Percentiles rank a stretch among this genome's conserved stretches.
Evolutionary conservation across 92 coral and sea anemone genomes (phyloP).

Genomic region (Porites cylindrica): DNA sequence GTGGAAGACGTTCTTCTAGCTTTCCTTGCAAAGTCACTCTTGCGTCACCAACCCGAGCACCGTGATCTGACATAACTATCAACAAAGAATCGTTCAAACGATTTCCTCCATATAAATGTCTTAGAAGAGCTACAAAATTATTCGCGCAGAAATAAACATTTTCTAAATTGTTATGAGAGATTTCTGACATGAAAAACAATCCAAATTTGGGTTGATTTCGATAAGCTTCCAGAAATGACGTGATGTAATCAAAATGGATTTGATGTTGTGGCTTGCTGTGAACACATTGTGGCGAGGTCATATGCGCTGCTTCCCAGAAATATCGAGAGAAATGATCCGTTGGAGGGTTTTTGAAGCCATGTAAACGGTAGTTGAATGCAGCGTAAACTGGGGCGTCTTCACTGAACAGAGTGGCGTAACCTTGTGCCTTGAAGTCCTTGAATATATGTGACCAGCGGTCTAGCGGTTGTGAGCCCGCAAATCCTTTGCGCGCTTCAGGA

Average conservation of each 20-base stretch:
- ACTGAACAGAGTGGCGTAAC: slow-evolving; percentile 92
- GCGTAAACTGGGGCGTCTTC: slow-evolving; percentile 79
- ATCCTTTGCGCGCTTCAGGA: slow-evolving; percentile 92
- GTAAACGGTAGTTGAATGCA: slow-evolving; percentile 86
- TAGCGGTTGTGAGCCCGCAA: slow-evolving; percentile 61
- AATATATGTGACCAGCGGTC: slow-evolving; percentile 97
- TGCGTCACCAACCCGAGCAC: slow-evolving; percentile 84
- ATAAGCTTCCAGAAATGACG: slow-evolving; percentile 85
- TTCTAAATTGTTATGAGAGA: slow-evolving; percentile 73
- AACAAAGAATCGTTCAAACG: slow-evolving; percentile 78
- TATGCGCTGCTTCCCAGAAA: slow-evolving; percentile 87
- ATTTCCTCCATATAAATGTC: slow-evolving; percentile 58
- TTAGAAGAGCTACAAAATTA: slow-evolving; percentile 70
- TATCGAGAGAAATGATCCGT: slow-evolving; percentile 89
- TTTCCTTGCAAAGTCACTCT: slow-evolving; percentile 87
- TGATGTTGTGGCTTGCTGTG: slow-evolving; percentile 83
- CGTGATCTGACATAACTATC: slow-evolving; percentile 89
- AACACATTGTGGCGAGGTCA: slow-evolving; percentile 75
- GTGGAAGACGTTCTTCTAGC: slow-evolving; percentile 91
- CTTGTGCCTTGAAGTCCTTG: slow-evolving; percentile 75
- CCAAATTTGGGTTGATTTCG: slow-evolving; percentile 84
- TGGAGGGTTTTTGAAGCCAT: slow-evolving; percentile 91
- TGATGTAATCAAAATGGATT: slow-evolving; percentile 88
- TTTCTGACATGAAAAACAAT: slow-evolving; percentile 77
- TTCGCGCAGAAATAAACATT: slow-evolving; percentile 52